phyloP scores from a whole-genome alignment of 2,888 invertebrate species.

The Epiperipatus broadwayi region DNA sequence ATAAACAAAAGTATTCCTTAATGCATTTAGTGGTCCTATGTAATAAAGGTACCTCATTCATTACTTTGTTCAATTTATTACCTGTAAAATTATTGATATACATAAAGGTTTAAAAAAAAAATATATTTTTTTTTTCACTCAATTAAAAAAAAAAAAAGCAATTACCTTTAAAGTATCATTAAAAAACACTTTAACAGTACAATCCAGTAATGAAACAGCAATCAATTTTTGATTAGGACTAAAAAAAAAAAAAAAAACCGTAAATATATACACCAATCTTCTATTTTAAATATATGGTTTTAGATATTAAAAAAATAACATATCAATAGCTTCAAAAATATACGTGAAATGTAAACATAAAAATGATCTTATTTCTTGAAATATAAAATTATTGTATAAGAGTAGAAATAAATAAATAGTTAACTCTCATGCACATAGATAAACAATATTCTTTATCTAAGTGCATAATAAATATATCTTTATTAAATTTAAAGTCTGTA shows the following conservation, averaged over 20 bases:
- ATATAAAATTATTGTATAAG: not conserved
- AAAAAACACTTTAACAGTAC: slow-evolving; percentile 86
- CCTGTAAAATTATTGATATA: too few relatives aligned
- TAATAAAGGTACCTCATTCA: too few relatives aligned
- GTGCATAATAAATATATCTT: too few relatives aligned
- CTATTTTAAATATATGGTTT: not conserved
- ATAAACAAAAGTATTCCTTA: too few relatives aligned
- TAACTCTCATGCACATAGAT: too few relatives aligned
- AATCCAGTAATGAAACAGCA: slow-evolving; percentile 73
- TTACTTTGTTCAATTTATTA: too few relatives aligned
- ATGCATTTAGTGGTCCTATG: too few relatives aligned
- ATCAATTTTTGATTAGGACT: slow-evolving; percentile 69
- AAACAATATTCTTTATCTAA: too few relatives aligned
- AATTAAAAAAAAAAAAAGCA: slow-evolving; percentile 23
- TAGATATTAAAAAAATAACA: not conserved
- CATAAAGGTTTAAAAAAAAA: not conserved
- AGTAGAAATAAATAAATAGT: not conserved
- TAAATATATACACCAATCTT: slow-evolving; percentile 1
- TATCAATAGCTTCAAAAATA: too few relatives aligned
- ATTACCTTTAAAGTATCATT: slow-evolving; percentile 73
- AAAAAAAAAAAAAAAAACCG: slow-evolving; percentile 25
- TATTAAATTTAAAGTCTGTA: too few relatives aligned
- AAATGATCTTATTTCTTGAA: slow-evolving; percentile 5
- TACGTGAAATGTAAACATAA: slow-evolving; percentile 4
- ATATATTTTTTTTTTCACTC: not conserved